Percentiles rank a stretch among this genome's conserved stretches.
Evolutionary conservation across 2,888 invertebrate genomes (phyloP).

Genomic region (Xylota sylvarum): DNA sequence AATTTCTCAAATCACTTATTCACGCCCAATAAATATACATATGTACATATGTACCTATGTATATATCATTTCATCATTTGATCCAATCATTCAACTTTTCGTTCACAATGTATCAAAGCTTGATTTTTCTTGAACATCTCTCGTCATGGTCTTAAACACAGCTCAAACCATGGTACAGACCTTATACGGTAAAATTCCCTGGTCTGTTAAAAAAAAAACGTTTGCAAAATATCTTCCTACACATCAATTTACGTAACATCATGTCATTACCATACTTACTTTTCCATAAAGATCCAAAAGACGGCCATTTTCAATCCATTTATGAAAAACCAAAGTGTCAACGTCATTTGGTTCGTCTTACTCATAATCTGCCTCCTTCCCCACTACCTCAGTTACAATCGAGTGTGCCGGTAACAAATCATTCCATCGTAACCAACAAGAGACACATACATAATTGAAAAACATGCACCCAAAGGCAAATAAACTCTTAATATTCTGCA

Average conservation of each 20-base stretch:
- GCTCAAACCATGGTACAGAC: not conserved
- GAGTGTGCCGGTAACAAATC: not conserved
- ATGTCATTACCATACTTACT: not conserved
- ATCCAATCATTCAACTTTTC: no score
- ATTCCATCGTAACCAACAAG: not conserved
- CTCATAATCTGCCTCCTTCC: not conserved
- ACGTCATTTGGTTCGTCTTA: constrained; percentile 14
- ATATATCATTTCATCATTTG: no score
- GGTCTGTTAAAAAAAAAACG: not conserved
- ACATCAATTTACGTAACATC: constrained; percentile 8
- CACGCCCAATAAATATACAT: no score
- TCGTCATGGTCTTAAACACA: not conserved
- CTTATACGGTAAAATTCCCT: not conserved
- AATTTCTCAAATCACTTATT: no score
- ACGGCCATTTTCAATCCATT: not conserved
- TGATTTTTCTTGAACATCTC: no score
- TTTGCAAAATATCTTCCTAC: constrained; percentile 28
- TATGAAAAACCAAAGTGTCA: constrained; percentile 11
- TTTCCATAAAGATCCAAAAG: constrained; percentile 26
- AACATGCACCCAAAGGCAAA: not conserved
- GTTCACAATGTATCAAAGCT: not conserved
- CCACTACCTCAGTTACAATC: no score
- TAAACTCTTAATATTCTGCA: not conserved
- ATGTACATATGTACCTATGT: no score
- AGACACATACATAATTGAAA: constrained; percentile 5